phyloP scores from a whole-genome alignment of 2,888 invertebrate genomes.

The Drosophila peninsularis region DNA sequence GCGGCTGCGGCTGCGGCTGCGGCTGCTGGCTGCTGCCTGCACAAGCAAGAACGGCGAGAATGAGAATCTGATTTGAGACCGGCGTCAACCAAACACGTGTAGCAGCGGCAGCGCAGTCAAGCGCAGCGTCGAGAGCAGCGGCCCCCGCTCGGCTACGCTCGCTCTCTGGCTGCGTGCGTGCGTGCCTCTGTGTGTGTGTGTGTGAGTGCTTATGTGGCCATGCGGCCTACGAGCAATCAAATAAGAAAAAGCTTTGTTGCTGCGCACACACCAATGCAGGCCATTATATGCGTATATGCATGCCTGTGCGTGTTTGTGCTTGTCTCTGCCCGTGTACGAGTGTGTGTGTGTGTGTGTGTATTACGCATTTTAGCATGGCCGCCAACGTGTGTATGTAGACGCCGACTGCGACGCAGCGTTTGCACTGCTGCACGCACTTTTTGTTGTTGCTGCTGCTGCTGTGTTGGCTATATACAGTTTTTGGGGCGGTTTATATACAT shows the following conservation, averaged over 20 bases:
- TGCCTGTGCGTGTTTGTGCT: constrained; percentile 31
- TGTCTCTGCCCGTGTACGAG: constrained; percentile 36
- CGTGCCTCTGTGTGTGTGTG: not conserved
- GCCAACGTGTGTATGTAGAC: constrained; percentile 41
- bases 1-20: not conserved
- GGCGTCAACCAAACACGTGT: constrained; percentile 73
- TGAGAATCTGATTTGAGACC: constrained; percentile 34
- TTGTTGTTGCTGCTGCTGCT: constrained; percentile 11
- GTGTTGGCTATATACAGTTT: constrained; percentile 58
- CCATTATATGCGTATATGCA: constrained; percentile 72
- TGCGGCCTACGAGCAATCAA: constrained; percentile 64
- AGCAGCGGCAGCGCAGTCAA: constrained; percentile 60
- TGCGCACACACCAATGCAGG: constrained; percentile 74
- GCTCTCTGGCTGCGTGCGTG: not conserved
- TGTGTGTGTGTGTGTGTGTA: constrained; percentile 32
- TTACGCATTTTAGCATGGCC: constrained; percentile 63
- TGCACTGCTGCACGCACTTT: constrained; percentile 74
- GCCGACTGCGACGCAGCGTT: constrained; percentile 44
- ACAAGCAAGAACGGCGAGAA: constrained; percentile 42
- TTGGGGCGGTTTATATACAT: constrained; percentile 43
- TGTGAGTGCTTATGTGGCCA: constrained; percentile 46
- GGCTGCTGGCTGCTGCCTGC: constrained; percentile 34
- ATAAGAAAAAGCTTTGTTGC: constrained; percentile 65
- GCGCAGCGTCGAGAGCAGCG: constrained; percentile 53
- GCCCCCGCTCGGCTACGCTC: constrained; percentile 28